Evolutionary conservation across 53 echinoderm and acorn worm genomes (phyloP).

Genomic region (Holothuria scabra): DNA sequence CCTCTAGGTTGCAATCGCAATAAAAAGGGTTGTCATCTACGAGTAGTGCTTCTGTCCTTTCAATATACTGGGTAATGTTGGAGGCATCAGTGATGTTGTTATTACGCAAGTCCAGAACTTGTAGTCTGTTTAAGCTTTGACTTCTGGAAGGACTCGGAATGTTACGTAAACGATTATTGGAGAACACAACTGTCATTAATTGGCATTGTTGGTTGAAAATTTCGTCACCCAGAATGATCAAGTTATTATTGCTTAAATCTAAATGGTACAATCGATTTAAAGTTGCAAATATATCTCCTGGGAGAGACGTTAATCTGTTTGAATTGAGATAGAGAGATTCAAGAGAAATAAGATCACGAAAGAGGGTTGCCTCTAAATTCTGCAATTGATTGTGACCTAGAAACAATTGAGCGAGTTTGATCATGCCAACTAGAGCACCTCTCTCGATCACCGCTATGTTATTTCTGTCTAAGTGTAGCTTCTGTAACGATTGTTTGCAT

Average conservation of each 20-base stretch:
- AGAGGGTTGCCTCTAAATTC: neutral
- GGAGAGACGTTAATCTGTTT: neutral
- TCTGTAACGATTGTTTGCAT: neutral
- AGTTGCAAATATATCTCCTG: neutral
- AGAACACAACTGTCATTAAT: neutral
- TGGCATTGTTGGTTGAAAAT: no score
- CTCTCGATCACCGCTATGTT: neutral
- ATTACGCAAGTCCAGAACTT: conserved; percentile 4
- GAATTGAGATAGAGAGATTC: neutral
- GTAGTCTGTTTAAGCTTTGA: no score
- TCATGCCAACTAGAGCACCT: neutral
- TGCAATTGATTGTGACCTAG: conserved; percentile 7
- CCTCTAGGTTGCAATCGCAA: conserved; percentile 3
- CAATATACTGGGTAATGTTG: neutral
- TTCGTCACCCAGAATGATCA: neutral
- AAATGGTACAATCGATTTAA: neutral
- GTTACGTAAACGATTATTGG: neutral
- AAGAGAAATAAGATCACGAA: conserved; percentile 2
- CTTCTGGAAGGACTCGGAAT: neutral
- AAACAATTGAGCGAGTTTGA: neutral
- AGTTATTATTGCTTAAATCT: neutral
- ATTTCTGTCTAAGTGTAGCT: conserved; percentile 22
- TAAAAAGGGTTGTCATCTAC: conserved; percentile 3
- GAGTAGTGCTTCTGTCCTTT: neutral
- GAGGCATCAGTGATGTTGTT: conserved; percentile 15